A percentile compares a stretch with the other conserved stretches of the same genome.
These are phyloP conservation scores for Albula glossodonta DNA, from an alignment of 2,113 vertebrate species.

Conservation along the genomic window DNA sequence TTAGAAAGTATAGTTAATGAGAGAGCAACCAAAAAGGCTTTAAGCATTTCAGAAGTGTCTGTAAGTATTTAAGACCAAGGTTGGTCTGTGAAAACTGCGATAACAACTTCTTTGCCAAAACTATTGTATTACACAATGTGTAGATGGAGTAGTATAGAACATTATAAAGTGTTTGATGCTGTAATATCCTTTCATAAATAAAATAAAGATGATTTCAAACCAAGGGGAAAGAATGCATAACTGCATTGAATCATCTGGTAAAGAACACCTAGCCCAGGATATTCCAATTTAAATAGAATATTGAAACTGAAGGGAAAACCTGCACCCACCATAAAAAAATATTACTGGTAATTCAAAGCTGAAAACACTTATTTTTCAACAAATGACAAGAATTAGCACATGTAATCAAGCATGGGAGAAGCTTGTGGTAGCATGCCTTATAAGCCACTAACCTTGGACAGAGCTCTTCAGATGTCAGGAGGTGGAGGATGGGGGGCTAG, in stretches of 20 bases:
- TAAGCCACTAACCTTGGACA: slow-evolving; percentile 66
- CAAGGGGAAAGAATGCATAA: background rate
- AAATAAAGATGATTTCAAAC: slow-evolving; percentile 15
- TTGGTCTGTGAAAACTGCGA: slow-evolving; percentile 11
- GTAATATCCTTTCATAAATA: slow-evolving; percentile 1
- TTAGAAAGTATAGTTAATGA: background rate
- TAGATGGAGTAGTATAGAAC: slow-evolving; percentile 23
- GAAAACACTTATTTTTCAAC: background rate
- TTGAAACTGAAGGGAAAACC: background rate
- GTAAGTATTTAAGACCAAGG: slow-evolving; percentile 9
- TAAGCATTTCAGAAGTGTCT: slow-evolving; percentile 1
- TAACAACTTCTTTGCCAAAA: slow-evolving; percentile 15
- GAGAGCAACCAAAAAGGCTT: slow-evolving; percentile 19
- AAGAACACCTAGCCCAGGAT: background rate
- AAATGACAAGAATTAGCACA: background rate
- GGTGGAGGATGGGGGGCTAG: slow-evolving; percentile 62
- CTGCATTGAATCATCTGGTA: background rate
- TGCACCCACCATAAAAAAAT: background rate
- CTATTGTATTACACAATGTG: slow-evolving; percentile 32
- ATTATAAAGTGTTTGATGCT: background rate
- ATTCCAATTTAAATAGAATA: background rate
- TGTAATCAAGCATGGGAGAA: background rate
- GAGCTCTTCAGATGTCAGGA: slow-evolving; percentile 60
- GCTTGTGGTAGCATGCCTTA: slow-evolving; percentile 11
- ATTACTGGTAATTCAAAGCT: background rate